Conservation (phyloP, 2,113 vertebrate species). For the Axis porcinus region DNA sequence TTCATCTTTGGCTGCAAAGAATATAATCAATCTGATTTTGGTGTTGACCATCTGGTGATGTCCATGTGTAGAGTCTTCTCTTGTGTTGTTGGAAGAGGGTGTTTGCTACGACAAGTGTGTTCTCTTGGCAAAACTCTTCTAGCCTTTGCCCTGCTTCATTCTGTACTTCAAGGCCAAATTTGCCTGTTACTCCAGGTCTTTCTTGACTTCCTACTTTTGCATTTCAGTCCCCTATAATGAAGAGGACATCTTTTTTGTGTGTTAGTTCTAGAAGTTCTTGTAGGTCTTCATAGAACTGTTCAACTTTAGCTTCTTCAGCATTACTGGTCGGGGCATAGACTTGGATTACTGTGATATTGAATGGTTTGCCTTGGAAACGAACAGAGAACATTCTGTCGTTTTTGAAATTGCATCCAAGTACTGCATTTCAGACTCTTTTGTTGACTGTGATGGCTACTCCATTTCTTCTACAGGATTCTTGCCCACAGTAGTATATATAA, state of each 20-base stretch:
- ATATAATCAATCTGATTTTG: neutral
- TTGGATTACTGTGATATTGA: neutral
- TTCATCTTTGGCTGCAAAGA: neutral
- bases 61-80: neutral
- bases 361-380: neutral
- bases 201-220: neutral
- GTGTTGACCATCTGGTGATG: neutral
- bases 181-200: neutral
- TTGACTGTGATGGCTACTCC: neutral
- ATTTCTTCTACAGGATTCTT: neutral
- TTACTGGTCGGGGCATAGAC: neutral
- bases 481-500: neutral
- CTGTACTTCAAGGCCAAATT: neutral
- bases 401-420: neutral
- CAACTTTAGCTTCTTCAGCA: neutral
- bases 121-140: neutral
- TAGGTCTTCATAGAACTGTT: neutral
- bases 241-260: neutral
- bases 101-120: neutral
- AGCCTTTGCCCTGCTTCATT: neutral
- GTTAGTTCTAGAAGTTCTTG: neutral
- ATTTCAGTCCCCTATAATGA: neutral
- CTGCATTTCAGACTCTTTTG: neutral
- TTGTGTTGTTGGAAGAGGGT: neutral
- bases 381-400: neutral